Evolutionary conservation across 2,113 vertebrate genomes (phyloP), one percentile per base, ranked within the genome.

Genomic region (Cisticola juncidis): DNA sequence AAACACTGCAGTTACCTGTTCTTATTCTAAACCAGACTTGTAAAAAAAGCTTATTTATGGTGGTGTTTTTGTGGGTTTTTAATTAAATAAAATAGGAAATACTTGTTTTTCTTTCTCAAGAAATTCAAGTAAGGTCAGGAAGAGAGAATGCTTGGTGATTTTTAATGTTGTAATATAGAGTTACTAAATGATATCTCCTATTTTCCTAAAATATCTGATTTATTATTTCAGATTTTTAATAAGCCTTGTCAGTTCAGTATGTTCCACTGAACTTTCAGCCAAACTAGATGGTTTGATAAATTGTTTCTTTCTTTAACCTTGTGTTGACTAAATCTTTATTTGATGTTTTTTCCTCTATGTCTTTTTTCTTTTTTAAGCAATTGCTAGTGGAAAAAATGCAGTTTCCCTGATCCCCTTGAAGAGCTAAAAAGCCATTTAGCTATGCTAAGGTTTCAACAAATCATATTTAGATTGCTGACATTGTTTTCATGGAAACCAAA

Each of bases 401-500:
- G 8, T 24, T 8, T 53, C n/a, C 45, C 23, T 57, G 38, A 65
- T 95, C 25, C 48, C 45, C 61, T 88, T 20, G 31, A 79, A 57
- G 21, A 84, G 45, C 79, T 93, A 17, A 69, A 54, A 86, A 71
- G n/a, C 42, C 56, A 22, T 81, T 95, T 94, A 86, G 76, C 80
- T 31, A 5, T 95, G 51, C 81, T 81, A 23, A 84, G 66, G 33
- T 81, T 92, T 88, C 91, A 91, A 23, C 91, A 96, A 78, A 86
- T 94, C 88, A 36, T 78, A 73, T 88, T 93, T 90, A 84, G 68
- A 56, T 94, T 35, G 44, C 86, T 92, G 83, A 93, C 92, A 86
- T 24, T 81, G 93, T 96, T 92, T 94, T 81, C 92, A 95, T 97
- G 94, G 94, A 93, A 97, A 97, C 94, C 91, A 92, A 96, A 83